A percentile compares a stretch with the other conserved stretches of the same genome.
Evolutionary conservation across 1,140 invertebrate species (phyloP).

Genomic region (Scaptomyza montana): DNA sequence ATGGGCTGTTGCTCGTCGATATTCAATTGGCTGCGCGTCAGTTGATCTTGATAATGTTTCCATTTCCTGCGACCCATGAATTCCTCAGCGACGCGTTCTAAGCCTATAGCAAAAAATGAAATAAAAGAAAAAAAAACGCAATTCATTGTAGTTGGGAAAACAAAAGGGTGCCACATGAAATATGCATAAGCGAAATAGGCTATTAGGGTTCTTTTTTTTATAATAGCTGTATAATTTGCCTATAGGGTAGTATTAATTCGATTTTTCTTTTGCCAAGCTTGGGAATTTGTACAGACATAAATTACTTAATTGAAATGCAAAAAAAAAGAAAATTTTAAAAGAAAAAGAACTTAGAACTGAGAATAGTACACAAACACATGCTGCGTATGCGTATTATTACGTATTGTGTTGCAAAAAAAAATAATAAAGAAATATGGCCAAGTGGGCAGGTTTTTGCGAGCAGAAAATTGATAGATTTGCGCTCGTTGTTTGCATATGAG

Average conservation of each 20-base stretch:
- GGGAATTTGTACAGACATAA: conserved; percentile 74
- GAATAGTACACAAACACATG: conserved; percentile 6
- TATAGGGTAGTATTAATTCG: conserved; percentile 52
- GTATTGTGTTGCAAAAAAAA: neutral
- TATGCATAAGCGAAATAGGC: conserved; percentile 27
- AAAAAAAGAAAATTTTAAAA: conserved; percentile 9
- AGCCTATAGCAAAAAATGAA: conserved; percentile 86
- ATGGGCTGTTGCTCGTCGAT: conserved; percentile 75
- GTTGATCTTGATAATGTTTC: conserved; percentile 94
- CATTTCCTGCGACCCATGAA: conserved; percentile 97
- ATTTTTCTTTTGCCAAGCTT: conserved; percentile 44
- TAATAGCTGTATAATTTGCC: conserved; percentile 56
- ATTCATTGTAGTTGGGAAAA: conserved; percentile 15
- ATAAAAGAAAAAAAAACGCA: neutral
- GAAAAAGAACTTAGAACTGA: neutral
- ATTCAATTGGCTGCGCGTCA: conserved; percentile 83
- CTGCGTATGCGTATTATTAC: conserved; percentile 17
- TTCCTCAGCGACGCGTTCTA: conserved; percentile 97
- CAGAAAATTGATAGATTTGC: conserved; percentile 72
- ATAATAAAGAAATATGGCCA: too few species aligned
- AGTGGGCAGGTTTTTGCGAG: conserved; percentile 6
- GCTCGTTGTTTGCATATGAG: conserved; percentile 48
- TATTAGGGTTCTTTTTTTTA: conserved; percentile 25
- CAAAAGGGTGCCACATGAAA: conserved; percentile 21
- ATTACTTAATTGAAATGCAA: conserved; percentile 78